Conservation (phyloP, 1,140 invertebrate genomes). For the Apolygus lucorum region DNA sequence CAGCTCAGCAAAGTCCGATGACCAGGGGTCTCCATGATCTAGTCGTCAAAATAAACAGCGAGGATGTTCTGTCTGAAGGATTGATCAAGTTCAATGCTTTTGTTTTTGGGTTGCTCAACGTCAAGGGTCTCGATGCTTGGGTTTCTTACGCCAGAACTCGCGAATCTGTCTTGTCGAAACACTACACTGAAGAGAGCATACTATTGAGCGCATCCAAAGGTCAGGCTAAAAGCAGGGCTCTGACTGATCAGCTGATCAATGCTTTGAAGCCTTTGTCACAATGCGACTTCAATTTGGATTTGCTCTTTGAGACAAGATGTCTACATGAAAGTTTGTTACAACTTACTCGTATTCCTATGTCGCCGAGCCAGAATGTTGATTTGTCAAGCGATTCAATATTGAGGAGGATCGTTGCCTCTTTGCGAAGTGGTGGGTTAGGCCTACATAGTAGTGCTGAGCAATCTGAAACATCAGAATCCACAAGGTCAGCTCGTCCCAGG, state of each 20-base stretch:
- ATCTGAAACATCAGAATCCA: conserved; percentile 7
- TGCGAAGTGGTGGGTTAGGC: conserved; percentile 2
- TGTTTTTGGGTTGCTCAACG: conserved; percentile 77
- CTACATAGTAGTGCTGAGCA: conserved; percentile 9
- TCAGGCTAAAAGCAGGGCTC: conserved; percentile 49
- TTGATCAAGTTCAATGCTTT: conserved; percentile 84
- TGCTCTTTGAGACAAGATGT: conserved; percentile 68
- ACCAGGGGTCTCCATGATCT: conserved; percentile 79
- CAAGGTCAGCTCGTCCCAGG: conserved; percentile 44
- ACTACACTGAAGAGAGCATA: conserved; percentile 63
- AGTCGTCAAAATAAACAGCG: conserved; percentile 73
- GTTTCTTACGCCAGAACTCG: conserved; percentile 70
- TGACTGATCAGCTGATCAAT: conserved; percentile 62
- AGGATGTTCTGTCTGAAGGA: conserved; percentile 73
- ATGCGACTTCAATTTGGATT: conserved; percentile 68
- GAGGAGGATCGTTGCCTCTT: conserved; percentile 24
- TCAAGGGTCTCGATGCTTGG: conserved; percentile 75
- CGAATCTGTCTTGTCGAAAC: conserved; percentile 70
- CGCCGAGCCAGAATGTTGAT: conserved; percentile 21
- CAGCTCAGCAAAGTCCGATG: conserved; percentile 75
- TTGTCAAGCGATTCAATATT: conserved; percentile 24
- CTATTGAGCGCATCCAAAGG: conserved; percentile 58
- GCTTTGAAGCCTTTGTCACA: conserved; percentile 65
- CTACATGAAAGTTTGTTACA: conserved; percentile 65
- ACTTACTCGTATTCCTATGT: conserved; percentile 39